These are phyloP conservation scores for Agrotis puta DNA, from an alignment of 2,888 invertebrate species.

Conservation along the genomic window DNA sequence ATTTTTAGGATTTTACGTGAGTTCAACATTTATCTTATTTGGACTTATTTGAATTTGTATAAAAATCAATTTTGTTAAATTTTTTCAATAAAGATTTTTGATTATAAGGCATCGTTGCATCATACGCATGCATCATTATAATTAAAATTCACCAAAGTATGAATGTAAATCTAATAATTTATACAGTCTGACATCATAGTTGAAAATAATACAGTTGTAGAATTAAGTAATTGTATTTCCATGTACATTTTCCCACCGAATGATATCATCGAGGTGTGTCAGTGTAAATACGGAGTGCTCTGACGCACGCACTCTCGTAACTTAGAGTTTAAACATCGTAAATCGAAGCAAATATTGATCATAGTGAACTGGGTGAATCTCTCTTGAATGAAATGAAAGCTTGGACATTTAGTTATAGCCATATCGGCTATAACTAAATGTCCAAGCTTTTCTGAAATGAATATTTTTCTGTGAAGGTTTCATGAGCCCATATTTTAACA, in stretches of 20 bases:
- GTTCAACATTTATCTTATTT: not conserved
- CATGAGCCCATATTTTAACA: not conserved
- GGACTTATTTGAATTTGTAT: no score
- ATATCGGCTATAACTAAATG: not conserved
- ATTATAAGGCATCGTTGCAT: no score
- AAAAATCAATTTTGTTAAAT: not conserved
- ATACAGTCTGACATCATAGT: not conserved
- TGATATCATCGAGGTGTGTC: constrained; percentile 51
- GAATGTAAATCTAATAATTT: not conserved
- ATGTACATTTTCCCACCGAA: not conserved
- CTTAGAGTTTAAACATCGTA: constrained; percentile 40
- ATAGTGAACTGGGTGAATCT: constrained; percentile 19
- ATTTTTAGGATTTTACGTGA: not conserved
- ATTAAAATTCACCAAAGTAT: no score
- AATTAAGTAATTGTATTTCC: constrained; percentile 16
- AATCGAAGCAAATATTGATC: constrained; percentile 19
- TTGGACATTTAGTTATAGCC: no score
- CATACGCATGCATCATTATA: no score
- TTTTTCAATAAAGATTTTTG: not conserved
- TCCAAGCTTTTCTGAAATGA: not conserved
- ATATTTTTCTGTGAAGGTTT: not conserved
- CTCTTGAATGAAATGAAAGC: not conserved
- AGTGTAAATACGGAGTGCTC: not conserved
- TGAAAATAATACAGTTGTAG: not conserved
- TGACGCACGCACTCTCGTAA: constrained; percentile 49